Conservation (phyloP, 2,113 vertebrate species). For the Eidolon helvum region DNA sequence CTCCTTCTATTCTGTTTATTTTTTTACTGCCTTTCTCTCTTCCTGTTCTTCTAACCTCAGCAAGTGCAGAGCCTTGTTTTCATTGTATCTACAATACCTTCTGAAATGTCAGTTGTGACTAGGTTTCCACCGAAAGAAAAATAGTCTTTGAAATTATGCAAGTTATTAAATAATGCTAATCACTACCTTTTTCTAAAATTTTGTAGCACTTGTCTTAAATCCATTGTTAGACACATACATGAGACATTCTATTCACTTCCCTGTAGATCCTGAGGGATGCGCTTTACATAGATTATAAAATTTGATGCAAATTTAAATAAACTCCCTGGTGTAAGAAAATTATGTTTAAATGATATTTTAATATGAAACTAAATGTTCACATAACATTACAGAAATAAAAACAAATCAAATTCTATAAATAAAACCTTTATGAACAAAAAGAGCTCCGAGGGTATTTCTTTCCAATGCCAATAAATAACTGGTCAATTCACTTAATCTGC, state of each 20-base stretch:
- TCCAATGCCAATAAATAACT: not conserved
- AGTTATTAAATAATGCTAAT: not conserved
- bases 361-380: not conserved
- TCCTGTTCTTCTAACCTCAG: not conserved
- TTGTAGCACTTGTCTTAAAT: not conserved
- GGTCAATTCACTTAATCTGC: not conserved
- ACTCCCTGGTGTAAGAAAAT: not conserved
- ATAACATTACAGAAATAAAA: not conserved
- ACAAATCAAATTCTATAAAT: not conserved
- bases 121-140: not conserved
- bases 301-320: slow-evolving; percentile 20
- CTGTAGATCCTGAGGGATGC: not conserved
- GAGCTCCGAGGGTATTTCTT: not conserved
- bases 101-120: not conserved
- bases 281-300: not conserved
- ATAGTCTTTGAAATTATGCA: not conserved
- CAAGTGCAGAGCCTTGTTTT: not conserved
- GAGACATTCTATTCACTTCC: not conserved
- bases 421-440: not conserved
- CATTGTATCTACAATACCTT: not conserved
- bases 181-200: not conserved
- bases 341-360: slow-evolving; percentile 25
- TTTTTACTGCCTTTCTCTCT: not conserved
- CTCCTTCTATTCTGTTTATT: not conserved
- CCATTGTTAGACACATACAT: not conserved